phyloP scores from a whole-genome alignment of 2,113 vertebrate species.

The Hypanus sabinus region DNA sequence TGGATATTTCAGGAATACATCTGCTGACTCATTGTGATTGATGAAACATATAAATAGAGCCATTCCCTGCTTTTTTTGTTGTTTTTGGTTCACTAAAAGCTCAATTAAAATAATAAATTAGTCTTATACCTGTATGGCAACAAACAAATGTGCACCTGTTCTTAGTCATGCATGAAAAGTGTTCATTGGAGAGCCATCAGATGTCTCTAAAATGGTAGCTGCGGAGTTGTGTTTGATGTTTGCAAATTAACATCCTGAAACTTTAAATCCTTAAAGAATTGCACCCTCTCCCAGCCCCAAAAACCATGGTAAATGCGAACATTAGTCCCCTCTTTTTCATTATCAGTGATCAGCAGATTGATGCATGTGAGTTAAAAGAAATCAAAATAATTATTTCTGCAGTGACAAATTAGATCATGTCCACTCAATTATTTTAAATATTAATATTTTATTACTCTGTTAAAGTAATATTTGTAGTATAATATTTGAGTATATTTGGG shows the following conservation, averaged over 20 bases:
- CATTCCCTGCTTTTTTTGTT: too few species aligned
- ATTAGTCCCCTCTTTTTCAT: background rate
- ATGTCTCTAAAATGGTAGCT: background rate
- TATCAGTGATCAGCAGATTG: background rate
- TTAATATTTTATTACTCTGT: background rate
- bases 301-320: background rate
- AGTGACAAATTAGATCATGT: background rate
- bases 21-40: background rate
- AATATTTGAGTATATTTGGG: background rate
- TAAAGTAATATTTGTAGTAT: background rate
- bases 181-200: background rate
- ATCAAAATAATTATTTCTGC: background rate
- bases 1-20: background rate
- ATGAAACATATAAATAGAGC: background rate
- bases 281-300: background rate
- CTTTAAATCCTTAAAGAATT: background rate
- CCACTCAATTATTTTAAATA: background rate
- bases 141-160: background rate
- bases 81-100: background rate
- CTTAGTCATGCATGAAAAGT: background rate
- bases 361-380: background rate
- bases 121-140: background rate
- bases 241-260: background rate
- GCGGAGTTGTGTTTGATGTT: background rate
- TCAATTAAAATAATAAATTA: background rate